These are phyloP conservation scores for Leucozona laternaria DNA, from an alignment of 2,888 invertebrate species.

Conservation along the genomic window DNA sequence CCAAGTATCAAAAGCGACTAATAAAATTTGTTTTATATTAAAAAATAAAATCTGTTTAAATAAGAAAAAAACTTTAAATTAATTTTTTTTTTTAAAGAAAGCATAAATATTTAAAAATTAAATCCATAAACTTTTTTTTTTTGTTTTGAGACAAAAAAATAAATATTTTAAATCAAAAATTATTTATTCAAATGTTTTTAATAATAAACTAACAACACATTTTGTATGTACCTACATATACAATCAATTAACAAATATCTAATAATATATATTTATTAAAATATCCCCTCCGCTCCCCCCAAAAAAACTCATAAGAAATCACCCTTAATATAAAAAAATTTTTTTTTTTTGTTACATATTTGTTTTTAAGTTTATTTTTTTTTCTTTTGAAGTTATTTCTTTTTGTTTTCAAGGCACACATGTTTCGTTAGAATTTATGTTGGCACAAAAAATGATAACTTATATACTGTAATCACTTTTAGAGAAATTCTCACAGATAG, in stretches of 20 bases:
- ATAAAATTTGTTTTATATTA: slow-evolving; percentile 42
- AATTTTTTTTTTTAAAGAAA: slow-evolving; percentile 43
- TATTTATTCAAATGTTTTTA: slow-evolving; percentile 45
- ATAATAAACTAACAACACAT: slow-evolving; percentile 39
- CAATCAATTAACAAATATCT: slow-evolving; percentile 48
- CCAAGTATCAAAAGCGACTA: slow-evolving; percentile 82
- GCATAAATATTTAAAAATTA: slow-evolving; percentile 47
- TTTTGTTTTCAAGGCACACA: slow-evolving; percentile 60
- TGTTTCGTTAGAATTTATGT: slow-evolving; percentile 63
- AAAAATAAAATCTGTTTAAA: slow-evolving; percentile 41
- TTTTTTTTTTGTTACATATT: neutral
- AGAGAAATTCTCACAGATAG: neutral
- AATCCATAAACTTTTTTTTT: slow-evolving; percentile 7
- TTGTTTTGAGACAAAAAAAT: slow-evolving; percentile 30
- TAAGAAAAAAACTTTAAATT: slow-evolving; percentile 42
- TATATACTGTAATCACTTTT: neutral
- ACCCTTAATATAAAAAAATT: slow-evolving; percentile 37
- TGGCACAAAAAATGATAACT: neutral
- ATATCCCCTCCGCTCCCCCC: slow-evolving; percentile 10
- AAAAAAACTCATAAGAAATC: slow-evolving; percentile 56
- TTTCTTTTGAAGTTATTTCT: too few species aligned
- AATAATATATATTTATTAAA: slow-evolving; percentile 21
- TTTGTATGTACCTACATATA: slow-evolving; percentile 57
- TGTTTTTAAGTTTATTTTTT: slow-evolving; percentile 6
- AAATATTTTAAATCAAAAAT: slow-evolving; percentile 53